These are phyloP conservation scores for Charadrius vociferus DNA, from an alignment of 2,113 vertebrate species.

Conservation along the genomic window DNA sequence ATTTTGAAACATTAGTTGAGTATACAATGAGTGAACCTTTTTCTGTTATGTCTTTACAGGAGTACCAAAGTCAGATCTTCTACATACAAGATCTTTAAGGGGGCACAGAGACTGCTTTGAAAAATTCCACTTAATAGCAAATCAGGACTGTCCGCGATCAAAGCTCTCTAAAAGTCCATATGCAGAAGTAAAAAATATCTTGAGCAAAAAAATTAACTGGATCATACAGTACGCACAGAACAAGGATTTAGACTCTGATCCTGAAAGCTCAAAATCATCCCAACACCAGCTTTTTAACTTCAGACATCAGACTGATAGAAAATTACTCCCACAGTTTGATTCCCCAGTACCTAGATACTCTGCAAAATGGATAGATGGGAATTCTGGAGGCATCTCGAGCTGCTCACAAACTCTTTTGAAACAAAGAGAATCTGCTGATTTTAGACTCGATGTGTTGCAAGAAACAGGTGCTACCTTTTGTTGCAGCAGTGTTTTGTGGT, in stretches of 20 bases:
- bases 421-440: slow-evolving; percentile 69
- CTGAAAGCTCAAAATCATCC: slow-evolving; percentile 79
- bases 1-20: not conserved
- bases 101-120: slow-evolving; percentile 98
- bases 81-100: slow-evolving; percentile 90
- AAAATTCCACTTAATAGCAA: slow-evolving; percentile 96
- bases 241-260: slow-evolving; percentile 84
- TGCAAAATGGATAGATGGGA: slow-evolving; percentile 82
- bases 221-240: slow-evolving; percentile 96
- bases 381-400: slow-evolving; percentile 69
- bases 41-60: slow-evolving; percentile 59
- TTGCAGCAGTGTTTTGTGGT: slow-evolving; percentile 75
- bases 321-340: slow-evolving; percentile 86
- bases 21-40: not conserved
- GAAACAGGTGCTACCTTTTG: slow-evolving; percentile 60
- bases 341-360: slow-evolving; percentile 92
- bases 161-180: slow-evolving; percentile 90
- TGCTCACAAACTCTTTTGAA: slow-evolving; percentile 81
- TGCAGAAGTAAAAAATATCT: slow-evolving; percentile 90
- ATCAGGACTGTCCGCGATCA: slow-evolving; percentile 90
- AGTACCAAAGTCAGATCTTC: slow-evolving; percentile 79
- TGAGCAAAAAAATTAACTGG: slow-evolving; percentile 93
- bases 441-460: slow-evolving; percentile 78
- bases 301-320: slow-evolving; percentile 84
- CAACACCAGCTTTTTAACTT: slow-evolving; percentile 84